phyloP scores from a whole-genome alignment of 2,113 vertebrate species.

The Chaetodon trifascialis region DNA sequence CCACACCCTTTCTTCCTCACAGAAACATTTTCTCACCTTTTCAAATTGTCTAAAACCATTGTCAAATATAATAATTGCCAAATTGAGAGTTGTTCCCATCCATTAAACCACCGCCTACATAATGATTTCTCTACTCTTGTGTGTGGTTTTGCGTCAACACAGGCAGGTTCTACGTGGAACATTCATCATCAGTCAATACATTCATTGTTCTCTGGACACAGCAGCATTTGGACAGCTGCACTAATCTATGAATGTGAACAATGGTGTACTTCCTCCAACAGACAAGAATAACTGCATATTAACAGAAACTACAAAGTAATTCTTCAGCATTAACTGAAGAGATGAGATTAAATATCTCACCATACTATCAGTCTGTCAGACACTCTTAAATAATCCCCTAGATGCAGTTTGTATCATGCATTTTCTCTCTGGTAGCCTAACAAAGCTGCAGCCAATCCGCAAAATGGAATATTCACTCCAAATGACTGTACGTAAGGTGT shows the following conservation, averaged over 20 bases:
- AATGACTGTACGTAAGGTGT: conserved; percentile 3
- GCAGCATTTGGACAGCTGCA: conserved; percentile 1
- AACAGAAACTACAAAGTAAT: conserved; percentile 13
- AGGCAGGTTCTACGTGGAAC: conserved; percentile 38
- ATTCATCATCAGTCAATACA: conserved; percentile 44
- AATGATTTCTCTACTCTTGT: conserved; percentile 35
- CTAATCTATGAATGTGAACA: conserved; percentile 5
- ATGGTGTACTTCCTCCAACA: background rate
- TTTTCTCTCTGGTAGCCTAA: conserved; percentile 1
- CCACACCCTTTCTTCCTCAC: conserved; percentile 27
- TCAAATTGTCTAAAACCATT: conserved; percentile 15
- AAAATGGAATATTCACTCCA: background rate
- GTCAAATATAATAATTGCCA: conserved; percentile 3
- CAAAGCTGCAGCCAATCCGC: background rate
- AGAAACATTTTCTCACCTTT: conserved; percentile 25
- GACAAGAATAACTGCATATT: background rate
- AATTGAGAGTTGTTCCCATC: conserved; percentile 34
- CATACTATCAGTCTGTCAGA: background rate
- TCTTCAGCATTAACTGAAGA: conserved; percentile 5
- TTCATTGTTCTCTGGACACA: conserved; percentile 36
- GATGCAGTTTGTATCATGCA: background rate
- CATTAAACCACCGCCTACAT: conserved; percentile 34
- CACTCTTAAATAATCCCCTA: conserved; percentile 1
- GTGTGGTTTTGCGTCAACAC: conserved; percentile 32
- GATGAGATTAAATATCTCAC: background rate